Percentiles rank a stretch among this genome's conserved stretches.
Evolutionary conservation across 2,113 vertebrate genomes (phyloP).

Genomic region (Plotosus lineatus): DNA sequence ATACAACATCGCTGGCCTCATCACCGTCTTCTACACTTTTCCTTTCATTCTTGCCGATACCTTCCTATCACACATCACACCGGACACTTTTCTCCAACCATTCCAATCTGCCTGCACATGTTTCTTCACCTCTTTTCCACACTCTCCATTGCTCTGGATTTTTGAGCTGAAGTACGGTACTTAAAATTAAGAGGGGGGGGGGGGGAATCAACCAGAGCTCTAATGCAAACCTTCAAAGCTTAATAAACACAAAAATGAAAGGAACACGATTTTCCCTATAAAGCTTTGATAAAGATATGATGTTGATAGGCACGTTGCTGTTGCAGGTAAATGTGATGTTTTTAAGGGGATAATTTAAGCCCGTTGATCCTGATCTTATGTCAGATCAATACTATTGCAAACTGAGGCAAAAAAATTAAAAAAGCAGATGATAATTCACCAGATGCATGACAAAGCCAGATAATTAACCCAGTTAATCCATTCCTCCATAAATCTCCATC

Average conservation of each 20-base stretch:
- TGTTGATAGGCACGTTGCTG: not conserved
- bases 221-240: conserved; percentile 58
- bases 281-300: not conserved
- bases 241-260: not conserved
- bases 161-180: too few relatives aligned
- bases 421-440: conserved; percentile 13
- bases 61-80: too few relatives aligned
- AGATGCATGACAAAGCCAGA: conserved; percentile 23
- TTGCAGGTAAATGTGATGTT: not conserved
- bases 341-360: not conserved
- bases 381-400: conserved; percentile 17
- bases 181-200: too few relatives aligned
- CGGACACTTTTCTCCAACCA: too few relatives aligned
- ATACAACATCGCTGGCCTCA: too few relatives aligned
- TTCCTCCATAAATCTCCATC: conserved; percentile 26
- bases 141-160: too few relatives aligned
- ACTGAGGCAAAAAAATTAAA: conserved; percentile 3
- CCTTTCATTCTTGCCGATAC: too few relatives aligned
- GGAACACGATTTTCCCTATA: not conserved
- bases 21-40: too few relatives aligned
- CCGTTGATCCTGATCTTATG: not conserved
- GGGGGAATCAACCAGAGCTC: conserved; percentile 56
- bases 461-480: conserved; percentile 28
- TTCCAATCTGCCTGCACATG: too few relatives aligned
- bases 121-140: too few relatives aligned